Evolutionary conservation across 2,113 vertebrate genomes (phyloP), one percentile per base, ranked within the genome.

Genomic region (Tachycineta bicolor): DNA sequence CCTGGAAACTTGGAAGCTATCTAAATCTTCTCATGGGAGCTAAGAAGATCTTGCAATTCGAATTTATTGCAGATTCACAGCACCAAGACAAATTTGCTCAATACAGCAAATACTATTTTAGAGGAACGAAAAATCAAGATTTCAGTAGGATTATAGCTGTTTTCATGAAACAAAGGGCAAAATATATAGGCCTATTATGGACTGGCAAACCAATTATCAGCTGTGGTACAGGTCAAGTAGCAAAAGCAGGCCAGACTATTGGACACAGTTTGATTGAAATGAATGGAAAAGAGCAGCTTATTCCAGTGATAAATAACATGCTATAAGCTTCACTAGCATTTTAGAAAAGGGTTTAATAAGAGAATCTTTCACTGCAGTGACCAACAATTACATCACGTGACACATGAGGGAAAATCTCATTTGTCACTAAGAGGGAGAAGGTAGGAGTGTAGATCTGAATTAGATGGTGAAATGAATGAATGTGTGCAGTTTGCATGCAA

Each of bases 131-230:
- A 85, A 37, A 63, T 62, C 63, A 80, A 41, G 77, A 92, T 69
- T 89, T 95, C 91, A 86, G 43, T 47, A 41, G 70, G 41, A 83
- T 87, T 84, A 24, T 31, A 90, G 50, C 6, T 55, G 56, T 56
- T 43, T 10, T 1, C 13, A 25, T 37, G 74, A 86, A 90, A 87
- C 9, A 63, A 55, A 33, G 49, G 78, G 24, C 37, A 79, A 39
- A 83, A 87, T 76, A 75, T 37, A 75, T 19, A 46, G 65, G n/a
- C 23, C 33, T 93, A 33, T 87, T 91, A 92, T 16, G 87, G 87
- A 73, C 60, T 81, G 53, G 85, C n/a, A 93, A 92, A 76, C 39
- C 60, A 90, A 93, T 94, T 92, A 97, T 37, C 55, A 78, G 44
- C 33, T 83, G 44, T 37, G 33, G 62, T 83, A 65, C 31, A 56